Conservation (phyloP, 2,113 vertebrate genomes). For the Ptychochromis oligacanthus region DNA sequence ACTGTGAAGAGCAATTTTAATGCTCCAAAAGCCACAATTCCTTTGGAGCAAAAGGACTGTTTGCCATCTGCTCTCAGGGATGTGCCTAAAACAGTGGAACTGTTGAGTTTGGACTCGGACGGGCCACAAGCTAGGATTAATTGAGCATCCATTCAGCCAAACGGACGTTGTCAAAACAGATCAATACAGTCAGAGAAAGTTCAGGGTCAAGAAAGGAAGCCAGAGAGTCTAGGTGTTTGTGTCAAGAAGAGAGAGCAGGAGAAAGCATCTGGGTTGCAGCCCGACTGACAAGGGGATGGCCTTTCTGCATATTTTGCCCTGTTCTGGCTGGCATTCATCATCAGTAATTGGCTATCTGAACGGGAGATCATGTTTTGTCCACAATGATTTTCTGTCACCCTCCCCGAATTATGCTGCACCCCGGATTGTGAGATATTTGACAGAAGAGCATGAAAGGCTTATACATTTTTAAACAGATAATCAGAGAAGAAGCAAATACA, state of each 20-base stretch:
- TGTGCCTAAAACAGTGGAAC: constrained; percentile 4
- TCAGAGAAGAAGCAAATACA: constrained; percentile 8
- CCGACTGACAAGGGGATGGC: constrained; percentile 29
- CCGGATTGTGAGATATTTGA: constrained; percentile 46
- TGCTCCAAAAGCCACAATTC: constrained; percentile 40
- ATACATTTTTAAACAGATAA: constrained; percentile 54
- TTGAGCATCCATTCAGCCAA: constrained; percentile 39
- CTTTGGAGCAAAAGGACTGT: background rate
- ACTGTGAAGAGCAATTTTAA: constrained; percentile 21
- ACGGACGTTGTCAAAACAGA: constrained; percentile 62
- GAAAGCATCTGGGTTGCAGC: constrained; percentile 29
- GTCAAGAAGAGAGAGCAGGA: background rate
- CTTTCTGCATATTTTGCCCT: constrained; percentile 52
- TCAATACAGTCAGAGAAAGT: constrained; percentile 50
- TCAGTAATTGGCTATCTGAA: constrained; percentile 60
- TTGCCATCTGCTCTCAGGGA: constrained; percentile 19
- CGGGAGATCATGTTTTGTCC: constrained; percentile 53
- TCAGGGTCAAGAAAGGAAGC: constrained; percentile 18
- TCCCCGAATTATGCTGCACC: constrained; percentile 19
- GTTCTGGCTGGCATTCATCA: constrained; percentile 51
- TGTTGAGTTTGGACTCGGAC: background rate
- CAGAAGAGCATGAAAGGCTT: constrained; percentile 40
- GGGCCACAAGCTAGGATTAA: constrained; percentile 32
- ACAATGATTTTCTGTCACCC: constrained; percentile 60
- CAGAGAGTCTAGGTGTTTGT: background rate